phyloP scores from a whole-genome alignment of 2,888 invertebrate genomes.

The Bellardia pandia region DNA sequence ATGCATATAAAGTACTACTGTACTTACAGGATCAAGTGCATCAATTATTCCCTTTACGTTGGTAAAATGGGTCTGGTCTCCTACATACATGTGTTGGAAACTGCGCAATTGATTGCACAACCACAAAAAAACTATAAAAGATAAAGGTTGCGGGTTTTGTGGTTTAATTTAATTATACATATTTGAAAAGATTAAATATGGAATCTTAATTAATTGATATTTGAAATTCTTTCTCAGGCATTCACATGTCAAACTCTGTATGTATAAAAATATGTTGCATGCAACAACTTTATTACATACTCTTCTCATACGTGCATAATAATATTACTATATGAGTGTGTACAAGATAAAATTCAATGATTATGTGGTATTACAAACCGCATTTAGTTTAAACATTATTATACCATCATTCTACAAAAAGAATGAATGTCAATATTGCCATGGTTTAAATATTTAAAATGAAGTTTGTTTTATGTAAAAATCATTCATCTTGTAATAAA shows the following conservation, averaged over 20 bases:
- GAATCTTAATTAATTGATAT: conserved; percentile 69
- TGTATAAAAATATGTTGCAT: conserved; percentile 22
- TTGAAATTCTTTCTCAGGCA: conserved; percentile 57
- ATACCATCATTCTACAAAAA: neutral
- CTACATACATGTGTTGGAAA: conserved; percentile 48
- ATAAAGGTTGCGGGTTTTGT: conserved; percentile 66
- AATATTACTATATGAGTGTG: neutral
- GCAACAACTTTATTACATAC: conserved; percentile 17
- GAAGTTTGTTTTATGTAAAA: too few species aligned
- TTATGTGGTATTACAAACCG: conserved; percentile 10
- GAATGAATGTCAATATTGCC: neutral
- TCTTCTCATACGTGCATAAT: neutral
- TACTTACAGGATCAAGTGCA: neutral
- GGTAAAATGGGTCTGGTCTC: conserved; percentile 39
- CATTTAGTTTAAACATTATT: conserved; percentile 14
- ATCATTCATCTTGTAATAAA: too few species aligned
- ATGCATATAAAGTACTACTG: too few species aligned
- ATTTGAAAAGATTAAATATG: conserved; percentile 48
- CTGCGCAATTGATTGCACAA: conserved; percentile 69
- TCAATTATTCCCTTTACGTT: neutral
- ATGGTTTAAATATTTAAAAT: too few species aligned
- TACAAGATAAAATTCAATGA: neutral
- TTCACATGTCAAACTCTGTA: neutral
- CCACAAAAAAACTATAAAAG: conserved; percentile 63
- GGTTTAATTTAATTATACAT: conserved; percentile 66